Percentiles rank a stretch among this genome's conserved stretches.
Evolutionary conservation across 2,888 invertebrate species (phyloP).

Genomic region (Monoplex corrugatus): DNA sequence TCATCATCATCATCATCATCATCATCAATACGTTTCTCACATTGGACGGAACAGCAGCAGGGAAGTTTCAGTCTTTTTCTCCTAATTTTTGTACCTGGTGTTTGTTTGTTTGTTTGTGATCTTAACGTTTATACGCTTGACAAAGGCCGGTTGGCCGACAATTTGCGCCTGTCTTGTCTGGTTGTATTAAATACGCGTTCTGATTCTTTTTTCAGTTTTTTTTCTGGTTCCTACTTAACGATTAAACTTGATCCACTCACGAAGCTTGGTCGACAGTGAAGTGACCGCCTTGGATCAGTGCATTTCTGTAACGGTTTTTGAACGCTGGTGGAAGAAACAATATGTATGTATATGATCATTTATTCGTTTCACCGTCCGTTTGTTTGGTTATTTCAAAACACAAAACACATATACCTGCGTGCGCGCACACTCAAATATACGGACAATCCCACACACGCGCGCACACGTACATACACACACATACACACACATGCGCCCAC

Average conservation of each 20-base stretch:
- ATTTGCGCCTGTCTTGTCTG: too few relatives aligned
- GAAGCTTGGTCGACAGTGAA: constrained; percentile 51
- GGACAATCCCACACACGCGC: neutral
- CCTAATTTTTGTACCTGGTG: too few relatives aligned
- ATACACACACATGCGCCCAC: constrained; percentile 32
- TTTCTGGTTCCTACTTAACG: neutral
- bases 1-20: constrained; percentile 31
- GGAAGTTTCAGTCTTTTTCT: too few relatives aligned
- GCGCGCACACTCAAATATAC: neutral
- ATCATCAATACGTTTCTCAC: too few relatives aligned
- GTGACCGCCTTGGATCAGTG: constrained; percentile 50
- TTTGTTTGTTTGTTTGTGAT: too few relatives aligned
- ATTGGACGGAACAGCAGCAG: too few relatives aligned
- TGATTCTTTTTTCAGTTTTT: neutral
- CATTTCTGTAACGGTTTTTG: constrained; percentile 55
- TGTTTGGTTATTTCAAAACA: neutral
- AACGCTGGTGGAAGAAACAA: constrained; percentile 44
- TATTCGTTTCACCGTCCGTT: neutral
- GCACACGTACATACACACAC: neutral
- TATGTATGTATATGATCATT: neutral
- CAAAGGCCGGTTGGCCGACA: too few relatives aligned
- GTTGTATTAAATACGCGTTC: too few relatives aligned
- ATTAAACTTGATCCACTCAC: constrained; percentile 43
- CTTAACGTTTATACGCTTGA: too few relatives aligned
- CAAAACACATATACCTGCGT: neutral